Evolutionary conservation across 2,888 invertebrate species (phyloP).

Genomic region (Lepidonotus clava): DNA sequence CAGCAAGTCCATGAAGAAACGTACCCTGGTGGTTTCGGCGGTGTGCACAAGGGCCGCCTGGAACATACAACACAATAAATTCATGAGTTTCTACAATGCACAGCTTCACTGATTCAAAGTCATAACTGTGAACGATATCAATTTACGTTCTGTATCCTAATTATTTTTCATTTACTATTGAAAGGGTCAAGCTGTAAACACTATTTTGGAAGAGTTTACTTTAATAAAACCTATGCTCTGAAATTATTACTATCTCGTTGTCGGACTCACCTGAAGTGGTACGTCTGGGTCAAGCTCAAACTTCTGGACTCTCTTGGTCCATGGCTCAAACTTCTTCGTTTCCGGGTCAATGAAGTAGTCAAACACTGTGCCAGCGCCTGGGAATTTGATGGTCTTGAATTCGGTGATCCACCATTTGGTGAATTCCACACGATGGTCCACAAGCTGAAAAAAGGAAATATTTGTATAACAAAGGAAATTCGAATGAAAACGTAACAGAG

Average conservation of each 20-base stretch:
- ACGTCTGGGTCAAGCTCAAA: constrained; percentile 95
- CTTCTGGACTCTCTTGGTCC: constrained; percentile 93
- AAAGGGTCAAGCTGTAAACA: too few relatives aligned
- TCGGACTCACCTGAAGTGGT: constrained; percentile 87
- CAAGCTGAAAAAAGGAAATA: constrained; percentile 83
- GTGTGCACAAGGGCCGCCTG: constrained; percentile 95
- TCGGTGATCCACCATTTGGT: constrained; percentile 99
- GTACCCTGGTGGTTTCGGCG: constrained; percentile 93
- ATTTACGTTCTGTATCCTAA: neutral
- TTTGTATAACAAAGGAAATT: too few relatives aligned
- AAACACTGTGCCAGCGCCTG: constrained; percentile 94
- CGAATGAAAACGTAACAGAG: too few relatives aligned
- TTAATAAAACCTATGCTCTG: too few relatives aligned
- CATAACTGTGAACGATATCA: neutral
- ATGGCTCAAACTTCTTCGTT: constrained; percentile 92
- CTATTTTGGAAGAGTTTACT: too few relatives aligned
- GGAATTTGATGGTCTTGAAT: constrained; percentile 96
- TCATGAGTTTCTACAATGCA: too few relatives aligned
- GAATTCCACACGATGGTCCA: constrained; percentile 96
- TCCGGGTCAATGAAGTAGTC: constrained; percentile 96
- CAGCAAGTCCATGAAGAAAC: constrained; percentile 93
- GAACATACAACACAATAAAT: too few relatives aligned
- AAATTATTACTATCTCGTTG: neutral
- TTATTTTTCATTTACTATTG: neutral
- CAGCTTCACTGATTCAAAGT: neutral